phyloP scores from a whole-genome alignment of 1,140 invertebrate species.

The Drosophila takahashii region DNA sequence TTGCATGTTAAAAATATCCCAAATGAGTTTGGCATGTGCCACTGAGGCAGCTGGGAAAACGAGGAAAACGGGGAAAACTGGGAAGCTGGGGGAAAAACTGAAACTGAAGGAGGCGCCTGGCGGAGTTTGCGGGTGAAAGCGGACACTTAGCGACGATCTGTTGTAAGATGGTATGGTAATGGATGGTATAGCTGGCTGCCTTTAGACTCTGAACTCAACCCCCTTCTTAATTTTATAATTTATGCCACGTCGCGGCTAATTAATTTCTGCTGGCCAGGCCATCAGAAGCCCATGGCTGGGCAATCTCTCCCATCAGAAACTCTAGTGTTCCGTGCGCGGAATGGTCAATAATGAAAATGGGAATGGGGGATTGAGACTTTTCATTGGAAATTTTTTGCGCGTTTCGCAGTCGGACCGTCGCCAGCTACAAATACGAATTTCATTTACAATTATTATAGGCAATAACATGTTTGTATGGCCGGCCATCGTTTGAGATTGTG shows the following conservation, averaged over 20 bases:
- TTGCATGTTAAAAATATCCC: conserved; percentile 67
- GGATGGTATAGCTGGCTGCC: background rate
- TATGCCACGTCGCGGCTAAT: conserved; percentile 76
- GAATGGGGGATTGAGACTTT: conserved; percentile 27
- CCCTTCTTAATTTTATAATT: conserved; percentile 54
- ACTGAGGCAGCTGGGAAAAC: conserved; percentile 19
- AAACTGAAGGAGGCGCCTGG: background rate
- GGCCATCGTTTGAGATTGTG: conserved; percentile 70
- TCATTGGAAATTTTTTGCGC: conserved; percentile 76
- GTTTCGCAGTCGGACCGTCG: conserved; percentile 46
- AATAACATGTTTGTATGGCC: conserved; percentile 31
- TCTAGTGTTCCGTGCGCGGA: conserved; percentile 58
- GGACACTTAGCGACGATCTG: background rate
- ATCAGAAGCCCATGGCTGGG: conserved; percentile 23
- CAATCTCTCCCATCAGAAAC: conserved; percentile 66
- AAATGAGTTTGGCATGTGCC: conserved; percentile 81
- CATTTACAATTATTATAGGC: conserved; percentile 17
- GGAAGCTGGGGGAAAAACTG: background rate
- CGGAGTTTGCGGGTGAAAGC: background rate
- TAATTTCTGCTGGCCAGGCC: conserved; percentile 71
- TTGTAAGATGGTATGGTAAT: too few relatives aligned
- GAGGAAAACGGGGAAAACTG: background rate
- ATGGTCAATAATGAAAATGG: conserved; percentile 43
- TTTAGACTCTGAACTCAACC: conserved; percentile 7
- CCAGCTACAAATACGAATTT: conserved; percentile 24